These are phyloP conservation scores for Drosophila demipolita DNA, from an alignment of 2,888 invertebrate species.

Conservation along the genomic window DNA sequence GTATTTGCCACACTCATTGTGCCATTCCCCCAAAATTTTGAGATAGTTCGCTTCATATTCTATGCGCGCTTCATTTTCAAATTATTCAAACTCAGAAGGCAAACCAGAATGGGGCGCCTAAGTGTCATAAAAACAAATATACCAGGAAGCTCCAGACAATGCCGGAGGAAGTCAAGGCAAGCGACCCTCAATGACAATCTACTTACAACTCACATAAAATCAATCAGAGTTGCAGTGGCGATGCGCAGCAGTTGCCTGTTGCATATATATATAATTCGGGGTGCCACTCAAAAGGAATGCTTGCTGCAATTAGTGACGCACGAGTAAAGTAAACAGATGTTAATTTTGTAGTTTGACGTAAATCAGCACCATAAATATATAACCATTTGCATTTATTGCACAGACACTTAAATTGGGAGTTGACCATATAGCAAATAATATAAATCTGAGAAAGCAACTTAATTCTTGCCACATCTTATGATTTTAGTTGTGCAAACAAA, in stretches of 20 bases:
- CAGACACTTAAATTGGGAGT: slow-evolving; percentile 9
- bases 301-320: slow-evolving; percentile 69
- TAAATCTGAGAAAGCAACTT: neutral
- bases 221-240: slow-evolving; percentile 67
- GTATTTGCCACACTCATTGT: slow-evolving; percentile 2
- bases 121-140: slow-evolving; percentile 74
- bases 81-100: slow-evolving; percentile 58
- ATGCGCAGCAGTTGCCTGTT: slow-evolving; percentile 23
- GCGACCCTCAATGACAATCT: slow-evolving; percentile 47
- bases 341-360: slow-evolving; percentile 60
- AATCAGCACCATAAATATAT: slow-evolving; percentile 47
- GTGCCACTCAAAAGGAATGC: slow-evolving; percentile 40
- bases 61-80: slow-evolving; percentile 55
- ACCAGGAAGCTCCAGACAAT: slow-evolving; percentile 26
- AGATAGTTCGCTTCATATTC: slow-evolving; percentile 57
- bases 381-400: neutral
- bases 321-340: slow-evolving; percentile 71
- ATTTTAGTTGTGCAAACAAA: neutral
- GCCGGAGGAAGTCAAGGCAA: slow-evolving; percentile 6
- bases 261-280: neutral
- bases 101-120: slow-evolving; percentile 33
- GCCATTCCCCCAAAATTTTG: slow-evolving; percentile 25
- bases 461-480: neutral
- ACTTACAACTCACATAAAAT: slow-evolving; percentile 71
- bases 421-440: slow-evolving; percentile 13